Percentiles rank a stretch among this genome's conserved stretches.
phyloP scores from a whole-genome alignment of 2,888 invertebrate species.

The Nebria brevicollis region DNA sequence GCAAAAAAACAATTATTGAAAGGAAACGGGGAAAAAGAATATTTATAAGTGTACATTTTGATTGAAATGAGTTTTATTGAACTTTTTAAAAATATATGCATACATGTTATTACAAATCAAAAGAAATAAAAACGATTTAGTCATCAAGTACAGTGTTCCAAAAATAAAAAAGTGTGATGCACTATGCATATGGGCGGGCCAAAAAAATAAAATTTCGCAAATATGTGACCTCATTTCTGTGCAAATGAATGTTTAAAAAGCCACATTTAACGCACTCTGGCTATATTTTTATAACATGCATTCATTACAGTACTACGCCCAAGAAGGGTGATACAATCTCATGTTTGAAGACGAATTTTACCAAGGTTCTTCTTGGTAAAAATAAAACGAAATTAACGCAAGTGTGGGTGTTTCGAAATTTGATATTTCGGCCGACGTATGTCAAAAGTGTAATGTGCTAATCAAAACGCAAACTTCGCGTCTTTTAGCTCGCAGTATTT shows the following conservation, averaged over 20 bases:
- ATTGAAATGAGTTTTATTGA: not conserved
- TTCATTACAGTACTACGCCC: not conserved
- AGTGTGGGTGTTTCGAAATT: not conserved
- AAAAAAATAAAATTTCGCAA: not conserved
- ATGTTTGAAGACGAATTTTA: not conserved
- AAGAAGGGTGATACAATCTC: not conserved
- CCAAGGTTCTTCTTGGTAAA: not conserved
- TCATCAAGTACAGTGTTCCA: not conserved
- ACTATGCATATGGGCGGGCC: not conserved
- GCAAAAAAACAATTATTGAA: not conserved
- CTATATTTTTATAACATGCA: not conserved
- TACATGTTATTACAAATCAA: not conserved
- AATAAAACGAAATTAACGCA: not conserved
- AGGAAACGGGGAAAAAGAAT: no score
- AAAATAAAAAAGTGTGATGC: not conserved
- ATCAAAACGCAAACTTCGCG: not conserved
- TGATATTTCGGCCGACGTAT: not conserved
- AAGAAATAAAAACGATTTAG: not conserved
- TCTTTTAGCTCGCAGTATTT: not conserved
- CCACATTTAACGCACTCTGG: not conserved
- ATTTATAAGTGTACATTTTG: not conserved
- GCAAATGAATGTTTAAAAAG: not conserved
- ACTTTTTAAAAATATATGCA: not conserved
- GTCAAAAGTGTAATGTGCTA: not conserved
- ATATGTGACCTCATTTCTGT: not conserved